Conservation (phyloP, 2,113 vertebrate species). For the Chloroceryle aenea region DNA sequence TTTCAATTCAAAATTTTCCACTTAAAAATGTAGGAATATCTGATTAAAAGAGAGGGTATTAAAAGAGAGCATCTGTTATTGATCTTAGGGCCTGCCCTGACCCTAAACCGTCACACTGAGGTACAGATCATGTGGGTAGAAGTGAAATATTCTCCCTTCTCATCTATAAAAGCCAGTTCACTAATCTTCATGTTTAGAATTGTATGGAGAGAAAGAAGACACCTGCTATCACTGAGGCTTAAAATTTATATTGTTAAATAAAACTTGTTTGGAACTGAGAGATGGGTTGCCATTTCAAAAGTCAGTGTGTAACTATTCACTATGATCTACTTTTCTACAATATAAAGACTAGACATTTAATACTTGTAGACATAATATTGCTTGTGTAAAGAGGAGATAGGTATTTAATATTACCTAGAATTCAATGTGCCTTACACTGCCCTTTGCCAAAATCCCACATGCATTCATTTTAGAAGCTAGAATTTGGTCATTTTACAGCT, state of each 20-base stretch:
- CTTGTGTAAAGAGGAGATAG: neutral
- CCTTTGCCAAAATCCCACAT: neutral
- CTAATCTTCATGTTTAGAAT: neutral
- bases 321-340: neutral
- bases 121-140: neutral
- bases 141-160: neutral
- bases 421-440: neutral
- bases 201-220: neutral
- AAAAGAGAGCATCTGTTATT: too few relatives aligned
- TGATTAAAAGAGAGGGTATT: too few relatives aligned
- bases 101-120: neutral
- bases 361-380: neutral
- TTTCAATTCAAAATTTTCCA: neutral
- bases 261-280: neutral
- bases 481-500: neutral
- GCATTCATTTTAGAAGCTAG: neutral
- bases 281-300: slow-evolving; percentile 16
- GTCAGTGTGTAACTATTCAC: neutral
- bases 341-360: neutral
- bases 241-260: neutral
- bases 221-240: fast-evolving
- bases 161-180: neutral
- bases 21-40: neutral
- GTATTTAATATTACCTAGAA: neutral
- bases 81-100: too few relatives aligned